Conservation (phyloP, 2,113 vertebrate species). For the Poecile atricapillus region DNA sequence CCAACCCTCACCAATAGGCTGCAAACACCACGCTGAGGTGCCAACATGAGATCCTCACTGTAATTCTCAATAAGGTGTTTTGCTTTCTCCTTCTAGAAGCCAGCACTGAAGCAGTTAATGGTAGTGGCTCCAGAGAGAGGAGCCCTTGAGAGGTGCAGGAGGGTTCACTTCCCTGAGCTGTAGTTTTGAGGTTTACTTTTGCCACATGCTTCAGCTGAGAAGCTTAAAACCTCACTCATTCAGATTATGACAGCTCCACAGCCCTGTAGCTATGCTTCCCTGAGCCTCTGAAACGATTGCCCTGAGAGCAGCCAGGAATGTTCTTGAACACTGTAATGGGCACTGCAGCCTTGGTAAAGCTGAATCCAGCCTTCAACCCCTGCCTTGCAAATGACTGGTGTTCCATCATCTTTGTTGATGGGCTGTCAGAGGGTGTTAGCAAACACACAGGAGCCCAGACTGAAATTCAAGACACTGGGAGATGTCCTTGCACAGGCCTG, state of each 20-base stretch:
- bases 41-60: not conserved
- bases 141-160: not conserved
- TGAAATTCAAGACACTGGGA: not conserved
- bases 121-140: not conserved
- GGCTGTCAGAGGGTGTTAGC: conserved; percentile 2
- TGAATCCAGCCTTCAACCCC: not conserved
- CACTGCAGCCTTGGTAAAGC: not conserved
- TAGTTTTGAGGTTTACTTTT: not conserved
- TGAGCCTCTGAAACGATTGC: conserved; percentile 22
- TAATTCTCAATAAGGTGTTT: not conserved
- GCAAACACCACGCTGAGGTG: rapidly evolving
- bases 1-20: not conserved
- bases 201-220: not conserved
- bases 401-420: conserved; percentile 44
- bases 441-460: not conserved
- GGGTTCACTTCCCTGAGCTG: not conserved
- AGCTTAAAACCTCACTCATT: conserved; percentile 21
- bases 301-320: not conserved
- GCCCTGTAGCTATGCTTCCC: not conserved
- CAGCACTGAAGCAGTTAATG: not conserved
- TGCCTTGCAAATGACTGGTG: not conserved
- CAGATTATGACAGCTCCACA: not conserved
- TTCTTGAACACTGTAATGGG: not conserved
- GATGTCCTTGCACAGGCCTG: not conserved
- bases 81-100: not conserved